Base-by-base conservation (phyloP, 2,888 invertebrate genomes). In the Phoenoteleia sp. region DNA sequence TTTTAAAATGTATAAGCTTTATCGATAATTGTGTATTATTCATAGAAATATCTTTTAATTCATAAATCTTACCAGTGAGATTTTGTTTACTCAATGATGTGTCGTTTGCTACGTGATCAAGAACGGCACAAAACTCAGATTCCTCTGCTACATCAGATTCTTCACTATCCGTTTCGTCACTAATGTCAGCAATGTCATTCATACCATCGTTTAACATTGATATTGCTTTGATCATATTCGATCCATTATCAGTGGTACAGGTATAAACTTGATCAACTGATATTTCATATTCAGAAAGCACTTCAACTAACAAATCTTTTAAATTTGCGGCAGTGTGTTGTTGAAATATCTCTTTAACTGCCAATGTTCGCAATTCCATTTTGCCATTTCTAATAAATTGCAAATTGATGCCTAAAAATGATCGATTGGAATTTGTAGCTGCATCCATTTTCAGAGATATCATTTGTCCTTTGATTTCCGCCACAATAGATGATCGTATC, bases 191-290 rank as follows among this genome's bases (percentile, higher is more conserved):
- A 23, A 6, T 33, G 15, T 67, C 36, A 56, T 54, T 56, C n/a
- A 9, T 36, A 19, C 62, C 39, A 3, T 69, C 39, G 2, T 19
- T 6, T 19, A 77, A 58, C 5, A 67, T 19, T 1, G 36, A 58
- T 25, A 77, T n/a, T 1, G 67, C 25, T 58, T 77, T 77, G 13
- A 77, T 45, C 58, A 77, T 67, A 17, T 66, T 67, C 7, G 58
- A 45, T 7, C 77, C 77, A 45, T 67, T 77, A 13, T 77, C 77
- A 5, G 77, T 77, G 9, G 77, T 77, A 23, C 49, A 58, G 21
- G 60, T 60, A 15, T 67, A 69, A 39, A 77, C 33, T 29, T 69
- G 67, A 4, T 67, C 42, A 9, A 60, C 15, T 9, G 36, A 36
- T 13, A 69, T 27, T 23, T 60, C 42, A 25, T 17, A 77, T 21